Base-by-base conservation (phyloP, 2,113 vertebrate genomes). In the Cyrtonyx montezumae region DNA sequence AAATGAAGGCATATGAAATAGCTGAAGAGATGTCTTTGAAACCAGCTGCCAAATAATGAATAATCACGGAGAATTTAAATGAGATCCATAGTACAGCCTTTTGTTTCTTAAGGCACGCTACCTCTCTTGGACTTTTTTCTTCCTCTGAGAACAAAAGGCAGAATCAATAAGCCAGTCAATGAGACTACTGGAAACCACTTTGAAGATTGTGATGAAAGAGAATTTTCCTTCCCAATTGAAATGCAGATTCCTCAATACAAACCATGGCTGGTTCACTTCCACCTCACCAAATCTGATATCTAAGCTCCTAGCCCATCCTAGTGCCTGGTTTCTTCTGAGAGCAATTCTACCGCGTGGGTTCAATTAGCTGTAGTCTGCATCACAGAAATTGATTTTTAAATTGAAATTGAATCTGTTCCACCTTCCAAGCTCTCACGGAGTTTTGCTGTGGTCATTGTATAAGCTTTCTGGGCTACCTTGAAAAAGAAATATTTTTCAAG, bases 191-290 rank as follows among this genome's bases (percentile, higher is more conserved):
- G 71, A 94, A 92, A 87, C 43, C 2, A 59, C 81, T 95, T 96
- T 87, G 89, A 95, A 94, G 89, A 63, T 48, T 37, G 42, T 30
- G 91, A 93, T 94, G 65, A 93, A 95, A 95, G 87, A 85, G 87
- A 94, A 87, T 93, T 85, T 93, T 87, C 22, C 63, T 77, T 93
- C 77, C 82, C 92, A 73, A 87, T 95, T 79, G 87, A 96, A 81
- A 88, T 93, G 87, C 79, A 91, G 75, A 89, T 95, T 94, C 92
- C 66, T 92, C 80, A 53, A 66, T 45, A 83, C 43, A 81, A 79
- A 93, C 62, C 12, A 77, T 53, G 23, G 32, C 51, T 74, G 49
- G n/a, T 69, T 81, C 69, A 59, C 30, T 87, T 90, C 85, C 53
- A 95, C 53, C 76, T 61, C 70, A 77, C 66, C 79, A 91, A 88